Evolutionary conservation across 2,113 vertebrate genomes (phyloP), one percentile per base, ranked within the genome.

Genomic region (Cisticola juncidis): DNA sequence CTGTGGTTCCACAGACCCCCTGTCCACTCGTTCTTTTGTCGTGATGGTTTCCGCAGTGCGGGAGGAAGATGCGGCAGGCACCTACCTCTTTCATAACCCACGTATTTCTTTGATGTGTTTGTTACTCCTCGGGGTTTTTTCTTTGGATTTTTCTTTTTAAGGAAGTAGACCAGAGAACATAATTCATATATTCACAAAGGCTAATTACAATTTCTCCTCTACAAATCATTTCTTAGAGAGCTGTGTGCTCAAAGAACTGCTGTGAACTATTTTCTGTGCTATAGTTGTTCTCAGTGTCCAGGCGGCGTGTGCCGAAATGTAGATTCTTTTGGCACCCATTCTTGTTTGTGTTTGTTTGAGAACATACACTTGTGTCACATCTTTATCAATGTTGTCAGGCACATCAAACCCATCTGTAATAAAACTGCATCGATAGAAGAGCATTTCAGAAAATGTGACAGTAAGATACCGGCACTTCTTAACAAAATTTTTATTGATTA

Each of bases 21-120:
- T 14, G 69, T 81, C 94, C 90, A 35, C 64, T 81, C 5, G 0
- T 18, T 40, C 47, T 25, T 40, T 31, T 16, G 10, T 45, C 4
- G 1, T 3, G 65, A 44, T 53, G 40, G 3, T 90, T 95, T 92
- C 90, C 50, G 83, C 95, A 97, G 76, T 95, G 92, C 88, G 22
- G 94, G 93, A 89, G 76, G 83, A 93, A 76, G 86, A 94, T 96
- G 96, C 72, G 24, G 81, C 94, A 95, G 64, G 73, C 86, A 71
- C 76, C 69, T 90, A 51, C 73, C 69, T 86, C 88, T 88, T 88
- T 94, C 79, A 90, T 80, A 96, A 72, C 81, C 53, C 47, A 17
- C 9, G 0, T 21, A 20, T 79, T 81, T 89, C 79, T 96, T 96
- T 94, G 89, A 95, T 96, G 79, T 68, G 80, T 95, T 94, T 83